Evolutionary conservation across 2,113 vertebrate species (phyloP).

Genomic region (Hippoglossus stenolepis): DNA sequence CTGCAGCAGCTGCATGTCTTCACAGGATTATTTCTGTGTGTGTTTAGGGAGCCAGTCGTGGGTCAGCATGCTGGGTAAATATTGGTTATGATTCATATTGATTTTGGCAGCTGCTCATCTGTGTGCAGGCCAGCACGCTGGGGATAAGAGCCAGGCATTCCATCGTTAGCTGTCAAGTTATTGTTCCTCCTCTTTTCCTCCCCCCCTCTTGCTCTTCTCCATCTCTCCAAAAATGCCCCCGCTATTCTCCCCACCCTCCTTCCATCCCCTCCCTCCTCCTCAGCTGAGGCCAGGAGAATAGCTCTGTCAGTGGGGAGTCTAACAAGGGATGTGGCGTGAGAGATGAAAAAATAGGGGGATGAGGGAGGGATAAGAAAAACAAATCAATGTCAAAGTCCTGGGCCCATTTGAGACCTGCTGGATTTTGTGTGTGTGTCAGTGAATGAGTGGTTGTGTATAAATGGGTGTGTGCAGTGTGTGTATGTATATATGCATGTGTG

Average conservation of each 20-base stretch:
- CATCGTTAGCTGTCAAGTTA: slow-evolving; percentile 78
- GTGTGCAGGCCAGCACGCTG: slow-evolving; percentile 69
- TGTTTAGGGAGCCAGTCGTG: slow-evolving; percentile 64
- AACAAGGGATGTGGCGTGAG: slow-evolving; percentile 62
- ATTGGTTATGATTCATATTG: slow-evolving; percentile 83
- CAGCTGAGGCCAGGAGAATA: slow-evolving; percentile 54
- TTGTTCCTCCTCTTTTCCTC: slow-evolving; percentile 56
- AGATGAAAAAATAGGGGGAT: slow-evolving; percentile 74
- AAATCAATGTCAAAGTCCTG: slow-evolving; percentile 79
- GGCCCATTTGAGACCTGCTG: slow-evolving; percentile 68
- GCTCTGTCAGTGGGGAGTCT: slow-evolving; percentile 75
- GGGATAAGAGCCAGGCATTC: slow-evolving; percentile 77
- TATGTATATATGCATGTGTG: slow-evolving; percentile 68
- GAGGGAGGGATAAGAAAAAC: slow-evolving; percentile 74
- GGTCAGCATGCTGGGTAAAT: slow-evolving; percentile 80
- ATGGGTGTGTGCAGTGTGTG: slow-evolving; percentile 41
- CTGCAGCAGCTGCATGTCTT: slow-evolving; percentile 67
- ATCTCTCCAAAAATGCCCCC: slow-evolving; percentile 37
- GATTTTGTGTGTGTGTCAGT: slow-evolving; percentile 61
- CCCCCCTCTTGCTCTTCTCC: slow-evolving; percentile 8
- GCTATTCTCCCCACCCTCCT: neutral
- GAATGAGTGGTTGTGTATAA: slow-evolving; percentile 44
- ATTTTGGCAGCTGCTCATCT: slow-evolving; percentile 81
- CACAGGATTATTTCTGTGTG: slow-evolving; percentile 57
- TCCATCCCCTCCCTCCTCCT: slow-evolving; percentile 28